Percentiles rank a stretch among this genome's conserved stretches.
These are phyloP conservation scores for Lacerta viridis DNA, from an alignment of 2,797 vertebrate species.

Conservation along the genomic window DNA sequence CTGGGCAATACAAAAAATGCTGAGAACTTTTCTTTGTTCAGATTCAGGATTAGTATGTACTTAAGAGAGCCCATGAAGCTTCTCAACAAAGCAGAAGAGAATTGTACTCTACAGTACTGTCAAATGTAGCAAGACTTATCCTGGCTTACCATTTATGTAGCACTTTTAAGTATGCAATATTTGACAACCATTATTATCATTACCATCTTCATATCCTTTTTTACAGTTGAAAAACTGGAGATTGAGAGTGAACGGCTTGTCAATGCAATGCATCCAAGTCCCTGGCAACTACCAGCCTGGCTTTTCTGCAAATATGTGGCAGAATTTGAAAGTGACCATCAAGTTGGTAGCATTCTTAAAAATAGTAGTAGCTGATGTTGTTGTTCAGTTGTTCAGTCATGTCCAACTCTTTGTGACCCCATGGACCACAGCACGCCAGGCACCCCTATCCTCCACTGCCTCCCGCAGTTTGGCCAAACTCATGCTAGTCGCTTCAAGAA, in stretches of 20 bases:
- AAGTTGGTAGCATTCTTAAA: neutral
- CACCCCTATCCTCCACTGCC: too few species aligned
- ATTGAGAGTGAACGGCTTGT: neutral
- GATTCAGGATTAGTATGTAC: neutral
- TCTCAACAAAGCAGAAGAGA: neutral
- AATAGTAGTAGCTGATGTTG: neutral
- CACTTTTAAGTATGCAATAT: neutral
- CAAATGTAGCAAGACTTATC: neutral
- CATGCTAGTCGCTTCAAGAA: too few species aligned
- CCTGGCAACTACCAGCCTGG: neutral
- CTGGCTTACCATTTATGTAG: neutral
- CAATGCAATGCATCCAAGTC: neutral
- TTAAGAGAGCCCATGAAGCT: neutral
- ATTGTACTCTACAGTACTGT: neutral
- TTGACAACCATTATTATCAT: neutral
- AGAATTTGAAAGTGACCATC: neutral
- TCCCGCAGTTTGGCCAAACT: too few species aligned
- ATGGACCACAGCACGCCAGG: too few species aligned
- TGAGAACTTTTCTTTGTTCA: conserved; percentile 13
- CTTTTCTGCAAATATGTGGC: neutral
- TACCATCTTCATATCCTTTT: neutral
- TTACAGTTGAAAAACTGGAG: neutral
- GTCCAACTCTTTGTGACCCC: too few species aligned
- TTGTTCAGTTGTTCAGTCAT: too few species aligned
- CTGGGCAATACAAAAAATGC: neutral